These are phyloP conservation scores for Syritta pipiens DNA, from an alignment of 2,888 invertebrate genomes.

Conservation along the genomic window DNA sequence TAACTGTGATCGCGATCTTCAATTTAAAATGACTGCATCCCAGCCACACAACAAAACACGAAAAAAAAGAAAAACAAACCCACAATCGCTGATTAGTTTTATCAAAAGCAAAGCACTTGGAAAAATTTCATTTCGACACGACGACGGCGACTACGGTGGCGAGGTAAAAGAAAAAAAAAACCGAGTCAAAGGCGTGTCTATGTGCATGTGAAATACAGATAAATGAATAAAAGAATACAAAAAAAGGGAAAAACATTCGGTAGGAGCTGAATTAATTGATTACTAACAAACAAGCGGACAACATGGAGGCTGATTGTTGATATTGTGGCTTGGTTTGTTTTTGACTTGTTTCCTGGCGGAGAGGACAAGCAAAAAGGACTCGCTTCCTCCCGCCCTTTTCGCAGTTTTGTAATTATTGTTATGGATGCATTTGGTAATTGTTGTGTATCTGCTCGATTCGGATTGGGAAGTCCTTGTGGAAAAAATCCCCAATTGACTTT, in stretches of 20 bases:
- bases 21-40: slow-evolving; percentile 32
- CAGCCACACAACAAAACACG: slow-evolving; percentile 5
- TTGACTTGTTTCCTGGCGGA: slow-evolving; percentile 15
- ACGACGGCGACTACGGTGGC: too few relatives aligned
- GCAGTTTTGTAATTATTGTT: slow-evolving; percentile 39
- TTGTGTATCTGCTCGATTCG: slow-evolving; percentile 33
- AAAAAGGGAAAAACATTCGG: slow-evolving; percentile 16
- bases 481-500: slow-evolving; percentile 4
- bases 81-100: slow-evolving; percentile 39
- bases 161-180: slow-evolving; percentile 21
- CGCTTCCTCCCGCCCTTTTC: slow-evolving; percentile 54
- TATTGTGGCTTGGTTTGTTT: slow-evolving; percentile 31
- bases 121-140: slow-evolving; percentile 42
- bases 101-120: slow-evolving; percentile 19
- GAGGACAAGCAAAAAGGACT: slow-evolving; percentile 31
- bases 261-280: slow-evolving; percentile 60
- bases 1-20: slow-evolving; percentile 46
- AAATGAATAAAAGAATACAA: too few relatives aligned
- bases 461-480: slow-evolving; percentile 41
- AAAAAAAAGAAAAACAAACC: neutral
- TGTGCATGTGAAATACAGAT: neutral
- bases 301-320: slow-evolving; percentile 66
- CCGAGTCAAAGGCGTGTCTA: neutral
- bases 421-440: slow-evolving; percentile 61
- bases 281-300: slow-evolving; percentile 62